Evolutionary conservation across 1,140 invertebrate genomes (phyloP).

Genomic region (Akabosia matsudoensis): DNA sequence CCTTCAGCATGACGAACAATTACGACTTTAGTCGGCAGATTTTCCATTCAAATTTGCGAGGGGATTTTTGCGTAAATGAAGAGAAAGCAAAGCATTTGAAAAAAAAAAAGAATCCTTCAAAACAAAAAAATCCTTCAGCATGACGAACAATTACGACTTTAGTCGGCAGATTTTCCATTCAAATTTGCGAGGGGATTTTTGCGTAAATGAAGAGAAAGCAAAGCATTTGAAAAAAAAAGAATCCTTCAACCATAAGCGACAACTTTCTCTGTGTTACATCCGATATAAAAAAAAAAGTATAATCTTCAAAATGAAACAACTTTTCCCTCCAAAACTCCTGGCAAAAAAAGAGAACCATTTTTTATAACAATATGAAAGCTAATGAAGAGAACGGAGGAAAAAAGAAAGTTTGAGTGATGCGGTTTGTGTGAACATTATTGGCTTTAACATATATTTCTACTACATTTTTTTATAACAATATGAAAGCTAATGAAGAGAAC

Average conservation of each 20-base stretch:
- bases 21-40: neutral
- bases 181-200: neutral
- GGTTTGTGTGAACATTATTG: too few species aligned
- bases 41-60: neutral
- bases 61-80: neutral
- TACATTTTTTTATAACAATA: neutral
- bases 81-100: neutral
- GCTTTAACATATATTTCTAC: too few species aligned
- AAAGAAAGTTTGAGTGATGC: too few species aligned
- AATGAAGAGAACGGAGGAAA: neutral
- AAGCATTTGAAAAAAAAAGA: neutral
- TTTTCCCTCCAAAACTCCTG: too few species aligned
- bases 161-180: neutral
- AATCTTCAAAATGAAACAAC: neutral
- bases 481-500: neutral
- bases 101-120: neutral
- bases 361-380: neutral
- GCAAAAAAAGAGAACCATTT: too few species aligned
- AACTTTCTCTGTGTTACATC: conserved; percentile 4
- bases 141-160: conserved; percentile 5
- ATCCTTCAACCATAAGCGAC: neutral
- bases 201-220: neutral
- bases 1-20: neutral
- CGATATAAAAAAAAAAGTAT: too few species aligned
- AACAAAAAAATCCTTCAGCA: neutral